Evolutionary conservation across 64 coral and sea anemone genomes (phyloP), one percentile per base, ranked within the genome.

Genomic region (Stichodactyla helianthus): DNA sequence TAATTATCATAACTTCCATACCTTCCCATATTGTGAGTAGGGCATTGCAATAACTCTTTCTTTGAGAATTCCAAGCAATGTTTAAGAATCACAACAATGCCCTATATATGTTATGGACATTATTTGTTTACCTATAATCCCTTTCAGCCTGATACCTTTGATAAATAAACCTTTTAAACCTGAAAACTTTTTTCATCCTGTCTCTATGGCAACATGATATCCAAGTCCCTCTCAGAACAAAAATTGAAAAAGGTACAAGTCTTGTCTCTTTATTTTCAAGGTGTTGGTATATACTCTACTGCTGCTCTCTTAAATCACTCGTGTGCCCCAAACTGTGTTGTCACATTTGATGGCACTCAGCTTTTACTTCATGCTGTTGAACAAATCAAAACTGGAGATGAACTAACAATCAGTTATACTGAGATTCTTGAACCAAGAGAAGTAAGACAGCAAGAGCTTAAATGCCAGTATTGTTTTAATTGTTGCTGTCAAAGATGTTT

Each of bases 351-450:
- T 85, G 90, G 83, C 4, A 89, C 93, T 25, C 83, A 54, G 51
- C 71, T 94, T 44, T 68, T 81, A 25, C 27, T 95, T 51, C 52
- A 85, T 77, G 88, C 87, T 51, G 89, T 91, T 31, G 88, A 90
- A 55, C 12, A 84, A 27, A 85, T 99, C 71, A 71, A 89, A 16
- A 52, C 76, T 83, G 93, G 91, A 55, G 85, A 99, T 76, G 97
- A 99, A 78, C 74, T 99, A 14, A 93, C 87, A 20, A 95, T 99
- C 85, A 99, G 97, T 87, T 99, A 99, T 77, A 95, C 88, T 17
- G 93, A 99, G 86, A 55, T 95, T 57, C 80, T 99, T 44, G 44
- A 79, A 53, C 97, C 97, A 55, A 90, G 87, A 80, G 65, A 79
- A 70, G 82, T 88, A 18, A 89, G 97, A 54, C 87, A 88, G 44